Evolutionary conservation across 1,140 invertebrate genomes (phyloP), one percentile per base, ranked within the genome.

Genomic region (Dufourea novaeangliae): DNA sequence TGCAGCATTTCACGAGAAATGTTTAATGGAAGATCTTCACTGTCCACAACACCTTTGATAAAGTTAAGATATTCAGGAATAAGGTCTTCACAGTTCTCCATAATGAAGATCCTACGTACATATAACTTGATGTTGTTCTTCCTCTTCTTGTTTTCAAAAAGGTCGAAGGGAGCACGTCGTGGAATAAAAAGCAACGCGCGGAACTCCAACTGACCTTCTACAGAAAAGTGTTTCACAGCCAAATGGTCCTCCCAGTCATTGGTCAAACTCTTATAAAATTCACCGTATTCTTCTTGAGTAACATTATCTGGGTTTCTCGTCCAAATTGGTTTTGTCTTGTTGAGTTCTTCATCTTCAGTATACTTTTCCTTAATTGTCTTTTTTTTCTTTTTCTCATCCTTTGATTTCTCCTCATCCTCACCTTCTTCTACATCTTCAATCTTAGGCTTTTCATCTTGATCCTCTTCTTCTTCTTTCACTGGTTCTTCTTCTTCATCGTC

Each of bases 161-260:
- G 94, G 93, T 99, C 98, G 91, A 99, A 99, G 52, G 99, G 98
- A 52, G 98, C 97, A 52, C 98, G 94, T 81, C 98, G 95, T 27
- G 99, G 99, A 12, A 98, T 95, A 89, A 99, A 99, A 6, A 99
- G 94, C 3, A 99, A 94, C 52, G 98, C 98, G 83, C 97, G 94
- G 95, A 99, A 99, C 93, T 99, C 98, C 8, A 99, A 93, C 89
- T 99, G 98, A 86, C 99, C 99, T 93, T 99, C 98, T 44, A 99
- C 98, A 5, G 97, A 98, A 95, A 99, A 99, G 91, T 99, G 99
- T 91, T 99, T 99, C 0, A 99, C 98, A 75, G 98, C 98, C 57
- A 99, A 93, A 94, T 99, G 98, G 89, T 99, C 98, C 93, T 99
- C 99, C 98, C 98, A 99, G 91, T 99, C 99, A 88, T 99, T 99